A percentile compares a stretch with the other conserved stretches of the same genome.
phyloP scores from a whole-genome alignment of 2,797 vertebrate genomes.

The Cirrhinus mrigala region DNA sequence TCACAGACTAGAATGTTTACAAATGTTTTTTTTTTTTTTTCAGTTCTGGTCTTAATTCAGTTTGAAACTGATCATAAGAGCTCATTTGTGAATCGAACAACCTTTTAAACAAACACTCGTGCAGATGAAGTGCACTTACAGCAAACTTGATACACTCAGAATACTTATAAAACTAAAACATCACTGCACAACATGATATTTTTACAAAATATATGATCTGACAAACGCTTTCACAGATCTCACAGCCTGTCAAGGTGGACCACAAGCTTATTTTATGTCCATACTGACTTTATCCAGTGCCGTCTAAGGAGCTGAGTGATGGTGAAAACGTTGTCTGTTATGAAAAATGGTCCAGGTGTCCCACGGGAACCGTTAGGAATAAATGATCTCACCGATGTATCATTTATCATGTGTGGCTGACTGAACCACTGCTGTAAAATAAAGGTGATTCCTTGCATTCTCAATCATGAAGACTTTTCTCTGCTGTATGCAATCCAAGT shows the following conservation, averaged over 20 bases:
- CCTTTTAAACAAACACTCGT: background rate
- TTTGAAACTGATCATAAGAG: background rate
- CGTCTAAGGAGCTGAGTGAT: background rate
- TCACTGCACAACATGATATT: background rate
- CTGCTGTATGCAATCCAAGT: background rate
- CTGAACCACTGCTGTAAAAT: background rate
- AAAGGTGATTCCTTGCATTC: background rate
- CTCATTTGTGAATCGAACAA: background rate
- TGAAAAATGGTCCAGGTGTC: conserved; percentile 16
- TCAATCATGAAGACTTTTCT: conserved; percentile 12
- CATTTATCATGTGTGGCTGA: conserved; percentile 2
- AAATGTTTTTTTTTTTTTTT: background rate
- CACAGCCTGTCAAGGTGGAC: background rate
- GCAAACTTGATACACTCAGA: background rate
- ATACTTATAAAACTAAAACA: conserved; percentile 4
- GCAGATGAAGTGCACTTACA: conserved; percentile 4
- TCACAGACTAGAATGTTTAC: background rate
- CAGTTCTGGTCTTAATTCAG: background rate
- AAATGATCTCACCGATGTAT: background rate
- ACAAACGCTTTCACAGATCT: conserved; percentile 15
- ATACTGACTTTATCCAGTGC: background rate
- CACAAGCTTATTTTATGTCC: background rate
- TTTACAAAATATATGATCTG: conserved; percentile 3
- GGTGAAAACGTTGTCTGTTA: background rate
- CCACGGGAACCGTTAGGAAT: background rate